Base-by-base conservation (phyloP, 1,140 invertebrate genomes). In the Drosophila arizonae region DNA sequence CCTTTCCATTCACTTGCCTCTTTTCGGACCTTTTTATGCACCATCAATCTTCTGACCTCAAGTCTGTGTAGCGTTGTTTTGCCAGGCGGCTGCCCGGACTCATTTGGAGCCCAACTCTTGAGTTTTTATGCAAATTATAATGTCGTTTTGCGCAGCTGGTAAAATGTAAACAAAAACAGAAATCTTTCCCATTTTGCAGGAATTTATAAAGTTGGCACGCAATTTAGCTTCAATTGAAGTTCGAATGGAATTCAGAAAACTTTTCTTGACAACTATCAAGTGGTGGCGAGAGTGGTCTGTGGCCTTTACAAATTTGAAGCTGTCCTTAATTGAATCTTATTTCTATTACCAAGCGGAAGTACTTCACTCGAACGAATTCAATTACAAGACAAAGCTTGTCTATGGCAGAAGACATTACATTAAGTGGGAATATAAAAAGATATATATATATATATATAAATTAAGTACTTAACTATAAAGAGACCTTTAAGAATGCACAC, bases 1-100 rank as follows among this genome's bases (percentile, higher is more conserved):
- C 39, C 54, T 57, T 64, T 79, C 54, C 33, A 30, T 63, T 56
- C n/a, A 56, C 26, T 68, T 66, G 43, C 10, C 45, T 39, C 36
- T 70, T 72, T 57, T 33, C 33, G 61, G 56, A 13, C 69, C 45
- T 66, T 66, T 55, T 51, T 57, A 69, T 55, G 55, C 72, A 50
- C 52, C 67, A 86, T 79, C 76, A 88, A 88, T 88, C 79, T 77
- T 81, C 13, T 62, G 81, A 76, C 68, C 76, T 66, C 62, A 55
- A 39, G 46, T 57, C 21, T 67, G 70, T 28, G 17, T 50, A 56
- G 54, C 74, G 41, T 54, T 71, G 54, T 78, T 76, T 51, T 48
- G 65, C 56, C 57, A 61, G 24, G 57, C 61, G 43, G 10, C 64
- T 57, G 63, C 39, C 50, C n/a, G n/a, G 13, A 8, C 24, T 45